Conservation (phyloP, 2,888 invertebrate species). For the Aromia moschata region DNA sequence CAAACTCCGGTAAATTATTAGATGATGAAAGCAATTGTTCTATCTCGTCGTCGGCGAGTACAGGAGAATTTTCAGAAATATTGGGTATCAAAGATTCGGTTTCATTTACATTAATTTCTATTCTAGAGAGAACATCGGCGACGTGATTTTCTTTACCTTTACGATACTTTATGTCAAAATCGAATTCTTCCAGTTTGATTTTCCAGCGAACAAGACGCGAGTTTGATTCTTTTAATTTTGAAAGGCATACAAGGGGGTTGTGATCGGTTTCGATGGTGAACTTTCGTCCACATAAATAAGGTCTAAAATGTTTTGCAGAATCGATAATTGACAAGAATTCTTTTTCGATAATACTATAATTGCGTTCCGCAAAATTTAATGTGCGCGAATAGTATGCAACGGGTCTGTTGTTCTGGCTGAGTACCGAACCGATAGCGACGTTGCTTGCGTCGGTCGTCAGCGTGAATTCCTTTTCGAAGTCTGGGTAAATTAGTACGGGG, state of each 20-base stretch:
- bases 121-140: constrained; percentile 14
- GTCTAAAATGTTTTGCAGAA: constrained; percentile 34
- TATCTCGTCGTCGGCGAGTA: neutral
- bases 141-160: constrained; percentile 21
- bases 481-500: constrained; percentile 5
- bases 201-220: constrained; percentile 26
- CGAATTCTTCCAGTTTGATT: constrained; percentile 26
- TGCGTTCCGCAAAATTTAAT: constrained; percentile 26
- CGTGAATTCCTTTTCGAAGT: constrained; percentile 28
- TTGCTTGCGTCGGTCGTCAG: constrained; percentile 19
- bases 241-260: constrained; percentile 34
- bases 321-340: constrained; percentile 37
- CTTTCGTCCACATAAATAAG: constrained; percentile 29
- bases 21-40: neutral
- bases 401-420: constrained; percentile 37
- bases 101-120: constrained; percentile 2
- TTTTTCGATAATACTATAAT: constrained; percentile 38
- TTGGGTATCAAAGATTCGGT: neutral
- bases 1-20: neutral
- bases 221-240: constrained; percentile 26
- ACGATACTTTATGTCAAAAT: constrained; percentile 16
- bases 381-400: constrained; percentile 36
- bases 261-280: constrained; percentile 32
- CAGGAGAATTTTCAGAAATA: neutral
- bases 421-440: constrained; percentile 34